phyloP scores from a whole-genome alignment of 92 coral and sea anemone genomes.

The Isaurus tuberculatus region DNA sequence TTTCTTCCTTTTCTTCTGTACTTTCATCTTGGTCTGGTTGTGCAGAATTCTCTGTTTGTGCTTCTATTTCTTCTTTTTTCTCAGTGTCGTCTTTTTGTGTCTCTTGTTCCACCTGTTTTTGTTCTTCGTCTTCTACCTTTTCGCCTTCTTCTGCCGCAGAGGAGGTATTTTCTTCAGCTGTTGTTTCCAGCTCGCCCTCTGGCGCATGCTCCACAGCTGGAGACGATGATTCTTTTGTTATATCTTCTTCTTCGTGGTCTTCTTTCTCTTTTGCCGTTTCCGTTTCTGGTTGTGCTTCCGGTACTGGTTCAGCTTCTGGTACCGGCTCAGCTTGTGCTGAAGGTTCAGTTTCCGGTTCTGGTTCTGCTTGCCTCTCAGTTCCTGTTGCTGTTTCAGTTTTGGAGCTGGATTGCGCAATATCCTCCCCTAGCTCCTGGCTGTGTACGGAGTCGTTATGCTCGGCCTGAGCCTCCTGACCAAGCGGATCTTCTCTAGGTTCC shows the following conservation, averaged over 20 bases:
- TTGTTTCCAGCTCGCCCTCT: constrained; percentile 1
- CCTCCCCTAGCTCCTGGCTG: constrained; percentile 21
- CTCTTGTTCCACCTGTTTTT: constrained; percentile 15
- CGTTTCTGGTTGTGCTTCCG: constrained; percentile 2
- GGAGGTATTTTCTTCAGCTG: constrained; percentile 19
- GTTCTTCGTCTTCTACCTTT: constrained; percentile 35
- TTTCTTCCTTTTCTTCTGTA: constrained; percentile 26
- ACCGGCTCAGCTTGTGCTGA: background rate
- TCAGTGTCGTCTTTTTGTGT: constrained; percentile 45
- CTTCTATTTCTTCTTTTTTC: constrained; percentile 28
- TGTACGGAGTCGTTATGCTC: constrained; percentile 64
- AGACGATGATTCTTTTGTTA: background rate
- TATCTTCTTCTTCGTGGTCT: constrained; percentile 12
- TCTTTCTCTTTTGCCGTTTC: constrained; percentile 18
- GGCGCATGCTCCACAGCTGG: background rate
- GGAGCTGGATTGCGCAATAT: constrained; percentile 7
- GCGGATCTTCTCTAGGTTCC: constrained; percentile 86
- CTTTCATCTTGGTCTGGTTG: constrained; percentile 18
- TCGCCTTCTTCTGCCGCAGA: constrained; percentile 9
- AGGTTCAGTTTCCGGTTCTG: constrained; percentile 11
- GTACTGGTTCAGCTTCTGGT: background rate
- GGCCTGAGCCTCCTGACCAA: constrained; percentile 82
- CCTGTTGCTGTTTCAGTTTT: background rate
- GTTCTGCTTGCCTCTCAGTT: background rate
- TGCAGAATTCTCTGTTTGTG: constrained; percentile 16